These are phyloP conservation scores for Capra hircus DNA, from an alignment of 2,113 vertebrate genomes.

Conservation along the genomic window DNA sequence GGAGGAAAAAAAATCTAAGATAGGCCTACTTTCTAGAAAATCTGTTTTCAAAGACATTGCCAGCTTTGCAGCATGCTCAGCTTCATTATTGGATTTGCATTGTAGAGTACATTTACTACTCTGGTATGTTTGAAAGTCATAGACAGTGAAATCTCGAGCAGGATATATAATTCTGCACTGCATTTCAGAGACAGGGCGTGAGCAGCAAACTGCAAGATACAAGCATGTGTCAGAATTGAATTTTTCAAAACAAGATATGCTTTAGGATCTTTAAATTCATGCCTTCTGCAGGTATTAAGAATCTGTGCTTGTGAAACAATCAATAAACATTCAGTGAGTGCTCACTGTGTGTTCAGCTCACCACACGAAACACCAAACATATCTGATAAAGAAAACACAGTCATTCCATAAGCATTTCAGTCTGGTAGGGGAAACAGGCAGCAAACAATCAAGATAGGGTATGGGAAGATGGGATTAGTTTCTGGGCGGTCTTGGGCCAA, in stretches of 20 bases:
- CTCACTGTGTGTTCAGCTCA: background rate
- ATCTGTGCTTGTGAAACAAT: background rate
- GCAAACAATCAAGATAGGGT: background rate
- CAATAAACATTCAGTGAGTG: background rate
- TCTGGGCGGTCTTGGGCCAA: no score
- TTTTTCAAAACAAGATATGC: background rate
- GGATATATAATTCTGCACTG: background rate
- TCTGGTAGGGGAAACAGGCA: background rate
- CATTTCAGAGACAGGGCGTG: background rate
- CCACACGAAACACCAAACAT: background rate
- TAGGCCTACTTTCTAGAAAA: slow-evolving; percentile 31
- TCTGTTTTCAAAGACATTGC: slow-evolving; percentile 10
- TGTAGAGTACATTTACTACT: background rate
- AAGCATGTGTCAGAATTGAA: background rate
- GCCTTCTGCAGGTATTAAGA: background rate
- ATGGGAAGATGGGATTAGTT: background rate
- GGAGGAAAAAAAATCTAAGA: background rate
- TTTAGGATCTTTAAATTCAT: background rate
- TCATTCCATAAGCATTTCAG: background rate
- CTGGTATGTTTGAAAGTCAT: background rate
- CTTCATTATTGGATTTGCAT: slow-evolving; percentile 51
- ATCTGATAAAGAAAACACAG: background rate
- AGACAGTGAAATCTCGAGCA: background rate
- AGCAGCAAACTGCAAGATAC: background rate
- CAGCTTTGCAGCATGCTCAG: background rate